Percentiles rank a stretch among this genome's conserved stretches.
Conservation (phyloP, 2,888 invertebrate species). For the Capitulum mitella region DNA sequence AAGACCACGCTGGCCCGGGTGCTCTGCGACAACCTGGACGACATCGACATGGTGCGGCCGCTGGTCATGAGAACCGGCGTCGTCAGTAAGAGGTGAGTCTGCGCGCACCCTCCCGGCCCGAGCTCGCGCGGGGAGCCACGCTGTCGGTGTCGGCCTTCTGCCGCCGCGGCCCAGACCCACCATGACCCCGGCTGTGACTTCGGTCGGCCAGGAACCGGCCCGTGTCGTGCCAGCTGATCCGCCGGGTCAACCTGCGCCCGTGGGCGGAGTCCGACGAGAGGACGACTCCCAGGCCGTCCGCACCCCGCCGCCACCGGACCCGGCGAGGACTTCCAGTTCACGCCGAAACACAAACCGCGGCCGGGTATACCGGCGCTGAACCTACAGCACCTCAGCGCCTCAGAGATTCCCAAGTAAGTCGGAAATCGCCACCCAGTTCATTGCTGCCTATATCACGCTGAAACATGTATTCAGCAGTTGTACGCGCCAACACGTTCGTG, state of each 20-base stretch:
- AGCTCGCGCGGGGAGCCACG: not conserved
- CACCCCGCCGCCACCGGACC: not conserved
- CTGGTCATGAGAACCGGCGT: conserved; percentile 19
- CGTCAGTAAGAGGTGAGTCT: not conserved
- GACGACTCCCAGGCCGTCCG: not conserved
- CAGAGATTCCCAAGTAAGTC: conserved; percentile 1
- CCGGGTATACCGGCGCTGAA: not conserved
- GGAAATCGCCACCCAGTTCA: no score
- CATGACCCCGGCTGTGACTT: not conserved
- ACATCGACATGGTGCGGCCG: conserved; percentile 60
- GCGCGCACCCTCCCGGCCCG: not conserved
- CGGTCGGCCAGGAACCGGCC: not conserved
- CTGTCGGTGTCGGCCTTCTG: no score
- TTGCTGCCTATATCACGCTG: no score
- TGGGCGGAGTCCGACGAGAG: not conserved
- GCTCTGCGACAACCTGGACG: conserved; percentile 58
- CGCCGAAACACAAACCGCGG: not conserved
- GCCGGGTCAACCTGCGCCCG: conserved; percentile 2
- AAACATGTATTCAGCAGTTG: no score
- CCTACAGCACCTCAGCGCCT: not conserved
- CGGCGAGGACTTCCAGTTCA: not conserved
- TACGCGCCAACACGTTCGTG: no score
- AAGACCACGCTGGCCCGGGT: conserved; percentile 64
- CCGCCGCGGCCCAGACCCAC: not conserved
- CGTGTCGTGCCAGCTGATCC: conserved; percentile 15